These are phyloP conservation scores for western clawed frog (Xenopus tropicalis) DNA, from an alignment of 2,113 vertebrate species.

Conservation along the genomic window UCB_Xtro_10.0 CM004443.2:64418001-64418500, in stretches of 20 bases:
- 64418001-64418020: too few species aligned
- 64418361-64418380: slow-evolving; percentile 1
- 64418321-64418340: not conserved
- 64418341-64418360: not conserved
- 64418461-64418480: not conserved
- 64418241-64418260: not conserved
- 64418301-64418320: too few species aligned
- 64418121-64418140: not conserved
- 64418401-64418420: not conserved
- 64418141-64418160: slow-evolving; percentile 22
- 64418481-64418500: too few species aligned
- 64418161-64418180: slow-evolving; percentile 4
- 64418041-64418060: too few species aligned
- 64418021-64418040: too few species aligned
- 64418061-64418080: too few species aligned
- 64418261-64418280: not conserved
- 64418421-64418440: not conserved
- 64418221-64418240: not conserved
- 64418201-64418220: not conserved
- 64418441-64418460: not conserved
- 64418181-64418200: not conserved
- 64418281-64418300: not conserved
- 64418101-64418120: too few species aligned
- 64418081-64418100: too few species aligned
- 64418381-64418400: not conserved